phyloP scores from a whole-genome alignment of 2,797 vertebrate genomes.

The Phoebastria nigripes region DNA sequence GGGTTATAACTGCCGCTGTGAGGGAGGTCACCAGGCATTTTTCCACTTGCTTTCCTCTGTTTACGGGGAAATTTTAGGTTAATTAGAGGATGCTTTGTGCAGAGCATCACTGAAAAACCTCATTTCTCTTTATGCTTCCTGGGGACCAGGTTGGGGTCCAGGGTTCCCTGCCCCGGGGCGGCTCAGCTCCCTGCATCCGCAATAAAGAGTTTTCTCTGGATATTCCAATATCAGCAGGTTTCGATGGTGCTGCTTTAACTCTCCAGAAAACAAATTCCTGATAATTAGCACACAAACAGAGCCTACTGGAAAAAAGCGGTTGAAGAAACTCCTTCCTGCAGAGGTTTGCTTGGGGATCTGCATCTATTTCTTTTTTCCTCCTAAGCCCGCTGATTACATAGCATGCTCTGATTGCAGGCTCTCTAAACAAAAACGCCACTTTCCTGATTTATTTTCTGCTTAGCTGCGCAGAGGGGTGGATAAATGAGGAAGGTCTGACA shows the following conservation, averaged over 20 bases:
- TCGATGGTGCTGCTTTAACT: background rate
- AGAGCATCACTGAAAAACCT: background rate
- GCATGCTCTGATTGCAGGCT: background rate
- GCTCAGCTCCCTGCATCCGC: background rate
- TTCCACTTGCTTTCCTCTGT: background rate
- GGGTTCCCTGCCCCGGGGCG: accelerated
- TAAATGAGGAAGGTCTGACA: background rate
- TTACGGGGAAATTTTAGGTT: background rate
- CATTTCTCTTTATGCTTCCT: background rate
- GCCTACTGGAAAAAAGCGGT: background rate
- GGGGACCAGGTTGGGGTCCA: background rate
- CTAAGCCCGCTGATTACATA: background rate
- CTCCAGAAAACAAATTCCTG: background rate
- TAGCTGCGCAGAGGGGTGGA: background rate
- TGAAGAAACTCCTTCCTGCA: background rate
- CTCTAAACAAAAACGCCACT: background rate
- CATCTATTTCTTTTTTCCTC: background rate
- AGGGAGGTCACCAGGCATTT: background rate
- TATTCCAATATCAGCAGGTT: background rate
- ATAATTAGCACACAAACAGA: background rate
- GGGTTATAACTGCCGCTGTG: background rate
- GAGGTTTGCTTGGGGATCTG: background rate
- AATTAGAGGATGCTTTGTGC: background rate
- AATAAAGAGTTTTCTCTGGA: background rate
- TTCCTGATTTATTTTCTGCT: background rate